phyloP scores from a whole-genome alignment of 2,797 vertebrate genomes.

The Columba guinea region DNA sequence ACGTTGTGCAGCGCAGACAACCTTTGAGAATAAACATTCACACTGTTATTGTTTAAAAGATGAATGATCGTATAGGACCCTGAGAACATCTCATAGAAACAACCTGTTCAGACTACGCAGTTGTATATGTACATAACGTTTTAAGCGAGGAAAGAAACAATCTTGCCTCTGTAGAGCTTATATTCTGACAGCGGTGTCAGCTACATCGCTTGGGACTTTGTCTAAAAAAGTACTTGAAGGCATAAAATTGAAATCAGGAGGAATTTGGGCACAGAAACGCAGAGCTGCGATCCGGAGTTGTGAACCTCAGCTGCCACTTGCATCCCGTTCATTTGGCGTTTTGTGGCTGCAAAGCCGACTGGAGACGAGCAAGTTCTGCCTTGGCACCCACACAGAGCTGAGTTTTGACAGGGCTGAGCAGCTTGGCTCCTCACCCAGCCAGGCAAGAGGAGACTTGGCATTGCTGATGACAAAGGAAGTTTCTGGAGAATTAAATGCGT shows the following conservation, averaged over 20 bases:
- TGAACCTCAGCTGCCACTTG: conserved; percentile 67
- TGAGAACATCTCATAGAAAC: neutral
- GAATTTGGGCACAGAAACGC: conserved; percentile 37
- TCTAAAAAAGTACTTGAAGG: conserved; percentile 44
- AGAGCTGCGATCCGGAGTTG: conserved; percentile 50
- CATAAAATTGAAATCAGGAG: conserved; percentile 52
- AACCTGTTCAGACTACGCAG: neutral
- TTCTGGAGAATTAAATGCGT: neutral
- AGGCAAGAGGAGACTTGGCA: conserved; percentile 55
- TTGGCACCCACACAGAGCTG: conserved; percentile 52
- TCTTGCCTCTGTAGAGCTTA: neutral
- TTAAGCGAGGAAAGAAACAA: conserved; percentile 25
- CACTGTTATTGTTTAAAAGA: neutral
- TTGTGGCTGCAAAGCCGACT: conserved; percentile 61
- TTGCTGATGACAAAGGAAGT: conserved; percentile 44
- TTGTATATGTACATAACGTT: neutral
- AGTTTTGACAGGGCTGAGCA: conserved; percentile 63
- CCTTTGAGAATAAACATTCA: neutral
- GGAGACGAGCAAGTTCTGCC: conserved; percentile 61
- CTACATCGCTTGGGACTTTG: neutral
- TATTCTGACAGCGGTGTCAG: conserved; percentile 34
- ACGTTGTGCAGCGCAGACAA: neutral
- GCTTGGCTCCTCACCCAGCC: conserved; percentile 59
- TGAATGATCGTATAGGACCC: neutral
- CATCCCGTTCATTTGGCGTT: conserved; percentile 52